Base-by-base conservation (phyloP, 1,140 invertebrate species). In the Trichonephila clavata region DNA sequence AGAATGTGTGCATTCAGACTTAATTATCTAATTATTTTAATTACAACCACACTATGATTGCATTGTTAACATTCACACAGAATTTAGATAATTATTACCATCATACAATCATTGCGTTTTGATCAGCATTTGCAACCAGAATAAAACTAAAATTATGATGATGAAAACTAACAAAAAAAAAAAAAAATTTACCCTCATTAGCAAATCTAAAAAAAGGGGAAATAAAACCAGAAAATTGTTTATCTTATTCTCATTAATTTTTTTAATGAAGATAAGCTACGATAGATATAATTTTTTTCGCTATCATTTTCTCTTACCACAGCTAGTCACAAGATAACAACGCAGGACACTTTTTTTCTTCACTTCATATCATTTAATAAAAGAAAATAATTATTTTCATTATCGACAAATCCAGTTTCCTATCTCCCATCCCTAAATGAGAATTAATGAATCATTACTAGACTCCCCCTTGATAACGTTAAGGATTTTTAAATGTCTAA, bases 361-460 rank as follows among this genome's bases (percentile, higher is more conserved):
- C 27, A 6, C 24, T 24, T 14, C 32, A 77, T 77, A 18, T 77
- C 16, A 32, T 77, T 77, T 13, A 10, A 77, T 6, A 16, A 32
- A 32, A 77, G 24, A 18, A 77, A 77, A 77, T 77, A 77, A 77
- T 77, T 77, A 77, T 77, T 77, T 77, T 77, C 68, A 77, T 77
- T 77, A 77, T 77, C 68, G 68, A 27, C 27, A 77, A 77, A 86
- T 60, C 59, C 84, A 14, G 21, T 50, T 50, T 20, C n/a, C 50
- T 27, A 86, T 59, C 50, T 86, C 59, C 24, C 84, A 10, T 63
- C n/a, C 57, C 59, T 86, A 86, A 86, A 86, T 86, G 24, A 32
- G 27, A 86, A 27, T 32, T 86, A 86, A 86, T 86, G 60, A 86
- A 86, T 86, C 84, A 39, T 86, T 86, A 86, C 57, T 86, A 60